Evolutionary conservation across 2,888 invertebrate genomes (phyloP).

Genomic region (Ceriagrion tenellum): DNA sequence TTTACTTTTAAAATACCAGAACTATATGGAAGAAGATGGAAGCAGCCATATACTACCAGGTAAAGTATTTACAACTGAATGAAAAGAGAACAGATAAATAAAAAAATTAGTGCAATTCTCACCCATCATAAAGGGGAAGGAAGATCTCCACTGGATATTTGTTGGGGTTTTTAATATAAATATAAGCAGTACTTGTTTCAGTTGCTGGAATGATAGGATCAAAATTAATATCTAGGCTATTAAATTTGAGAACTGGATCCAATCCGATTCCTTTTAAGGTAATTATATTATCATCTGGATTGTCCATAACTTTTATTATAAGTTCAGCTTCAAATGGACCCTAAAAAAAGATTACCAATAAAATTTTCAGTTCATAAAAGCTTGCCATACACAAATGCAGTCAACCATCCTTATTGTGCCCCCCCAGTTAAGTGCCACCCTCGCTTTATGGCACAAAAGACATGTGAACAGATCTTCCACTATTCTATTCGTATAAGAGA

Average conservation of each 20-base stretch:
- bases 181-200: slow-evolving; percentile 80
- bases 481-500: no score
- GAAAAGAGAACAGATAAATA: background rate
- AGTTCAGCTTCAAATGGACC: slow-evolving; percentile 73
- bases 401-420: no score
- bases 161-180: slow-evolving; percentile 83
- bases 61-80: no score
- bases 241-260: slow-evolving; percentile 80
- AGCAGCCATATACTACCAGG: no score
- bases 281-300: slow-evolving; percentile 79
- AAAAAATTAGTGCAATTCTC: slow-evolving; percentile 74
- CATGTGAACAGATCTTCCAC: no score
- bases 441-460: no score
- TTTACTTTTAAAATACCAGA: no score
- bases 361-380: no score
- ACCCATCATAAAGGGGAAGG: slow-evolving; percentile 85
- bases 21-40: no score
- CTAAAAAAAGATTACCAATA: background rate
- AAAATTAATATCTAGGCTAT: slow-evolving; percentile 80
- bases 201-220: slow-evolving; percentile 84
- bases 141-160: slow-evolving; percentile 85
- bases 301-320: slow-evolving; percentile 79
- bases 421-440: no score
- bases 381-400: no score
- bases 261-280: slow-evolving; percentile 80